Evolutionary conservation across 2,797 vertebrate species (phyloP).

Genomic region (Acanthurus lineatus): DNA sequence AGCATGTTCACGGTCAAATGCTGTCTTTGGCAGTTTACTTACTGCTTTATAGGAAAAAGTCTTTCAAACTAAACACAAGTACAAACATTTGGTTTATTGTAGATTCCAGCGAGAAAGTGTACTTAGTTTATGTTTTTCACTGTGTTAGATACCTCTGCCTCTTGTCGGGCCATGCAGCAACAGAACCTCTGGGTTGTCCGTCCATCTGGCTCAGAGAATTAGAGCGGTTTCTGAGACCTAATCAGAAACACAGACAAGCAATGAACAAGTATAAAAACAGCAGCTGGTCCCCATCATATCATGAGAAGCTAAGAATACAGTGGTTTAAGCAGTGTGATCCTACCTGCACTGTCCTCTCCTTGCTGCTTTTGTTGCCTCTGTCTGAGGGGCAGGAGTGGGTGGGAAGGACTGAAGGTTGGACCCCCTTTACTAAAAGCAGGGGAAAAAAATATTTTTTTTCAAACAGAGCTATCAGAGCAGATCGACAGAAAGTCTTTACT

Average conservation of each 20-base stretch:
- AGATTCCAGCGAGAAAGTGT: background rate
- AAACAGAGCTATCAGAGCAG: conserved; percentile 1
- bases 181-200: conserved; percentile 86
- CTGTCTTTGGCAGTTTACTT: background rate
- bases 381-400: conserved; percentile 94
- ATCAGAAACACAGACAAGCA: conserved; percentile 25
- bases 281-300: background rate
- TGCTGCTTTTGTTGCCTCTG: conserved; percentile 95
- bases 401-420: conserved; percentile 91
- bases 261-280: background rate
- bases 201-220: conserved; percentile 93
- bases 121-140: background rate
- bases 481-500: background rate
- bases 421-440: conserved; percentile 87
- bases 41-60: background rate
- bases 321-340: conserved; percentile 8
- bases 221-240: conserved; percentile 93
- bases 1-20: too few species aligned
- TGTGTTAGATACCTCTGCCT: conserved; percentile 88
- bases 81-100: background rate
- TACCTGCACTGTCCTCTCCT: conserved; percentile 90
- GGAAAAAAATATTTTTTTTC: background rate
- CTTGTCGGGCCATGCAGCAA: conserved; percentile 92
- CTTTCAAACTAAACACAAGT: background rate
- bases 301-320: background rate